Evolutionary conservation across 2,888 invertebrate genomes (phyloP), one percentile per base, ranked within the genome.

Genomic region (Eretmocerus hayati): DNA sequence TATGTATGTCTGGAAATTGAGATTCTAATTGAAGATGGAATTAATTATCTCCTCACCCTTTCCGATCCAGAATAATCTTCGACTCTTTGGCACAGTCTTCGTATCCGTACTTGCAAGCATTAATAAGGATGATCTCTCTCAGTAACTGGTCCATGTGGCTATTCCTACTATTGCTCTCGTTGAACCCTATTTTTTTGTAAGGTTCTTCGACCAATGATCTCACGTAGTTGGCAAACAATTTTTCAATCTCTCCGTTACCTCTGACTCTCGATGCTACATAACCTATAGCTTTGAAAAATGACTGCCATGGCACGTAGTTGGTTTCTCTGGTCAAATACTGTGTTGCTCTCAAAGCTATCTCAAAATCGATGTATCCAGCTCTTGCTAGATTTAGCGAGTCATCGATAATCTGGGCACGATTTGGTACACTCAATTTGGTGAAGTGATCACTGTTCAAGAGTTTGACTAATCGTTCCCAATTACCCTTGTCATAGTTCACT

Each of bases 241-340:
- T 1, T 0, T 48, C 39, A 8, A 42, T 40, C 0, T 35, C 2
- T 2, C 18, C 3, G 0, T 55, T 50, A 0, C 58, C 61, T 16
- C 58, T 58, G 26, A 66, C 6, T 13, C 51, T 43, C n/a, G 39
- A 41, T 9, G 19, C 58, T 22, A 78, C 46, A 55, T 63, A 76
- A 4, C 58, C 59, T 21, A 75, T 68, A 0, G 69, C 73, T 31
- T 64, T 74, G 38, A 78, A 74, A 20, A 62, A 64, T 2, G 66
- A 75, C 5, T 76, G 74, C 92, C 91, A 93, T 0, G 92, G 90
- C 2, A 90, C 81, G 64, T 85, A 89, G 56, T 88, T 87, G 11
- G 77, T 74, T 68, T 90, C 89, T 48, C 84, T 80, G 1, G 69
- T 68, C 57, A 94, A 73, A 65, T 92, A 94, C 42, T 77, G 78